Evolutionary conservation across 2,888 invertebrate genomes (phyloP), one percentile per base, ranked within the genome.

Genomic region (Pyrocoelia pectoralis): DNA sequence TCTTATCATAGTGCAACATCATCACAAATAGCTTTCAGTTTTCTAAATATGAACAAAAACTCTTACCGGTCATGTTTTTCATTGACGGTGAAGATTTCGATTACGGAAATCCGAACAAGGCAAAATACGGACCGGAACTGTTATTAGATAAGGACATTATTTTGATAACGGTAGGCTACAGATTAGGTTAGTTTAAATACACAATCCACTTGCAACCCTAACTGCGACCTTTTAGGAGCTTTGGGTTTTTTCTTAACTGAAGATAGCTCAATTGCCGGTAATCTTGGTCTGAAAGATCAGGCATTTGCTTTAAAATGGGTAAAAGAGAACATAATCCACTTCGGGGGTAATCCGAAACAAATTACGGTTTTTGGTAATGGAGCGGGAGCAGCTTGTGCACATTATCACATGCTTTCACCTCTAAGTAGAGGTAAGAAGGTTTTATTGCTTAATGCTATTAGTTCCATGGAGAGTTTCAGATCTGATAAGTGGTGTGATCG

Each of bases 41-140:
- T 24, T 82, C 88, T 0, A 91, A 93, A 0, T 83, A 86, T 14
- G 85, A 89, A 2, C 81, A 86, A 33, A 33, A 56, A 12, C 29
- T 24, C 10, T 24, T 86, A 4, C 90, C 92, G 0, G 91, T 92
- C 0, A 91, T 92, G 91, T 83, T 92, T 12, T 92, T 89, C 81
- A 83, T 89, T 61, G 89, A 89, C 0, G 92, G 92, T 1, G 92
- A 92, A 2, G 91, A 89, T 88, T 84, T 91, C 75, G 89, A 46
- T 8, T 46, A 89, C 61, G 91, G 92, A 0, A 85, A 88, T 0
- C 88, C 89, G 0, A 87, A 88, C 51, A 87, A 87, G 0, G 77
- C 81, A 1, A 89, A 87, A 82, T 92, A 92, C 72, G 89, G 89
- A 0, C 91, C 92, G 0, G 87, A 90, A 65, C 86, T 85, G 70